phyloP scores from a whole-genome alignment of 1,140 invertebrate genomes.

The Leptonema lineaticorne region DNA sequence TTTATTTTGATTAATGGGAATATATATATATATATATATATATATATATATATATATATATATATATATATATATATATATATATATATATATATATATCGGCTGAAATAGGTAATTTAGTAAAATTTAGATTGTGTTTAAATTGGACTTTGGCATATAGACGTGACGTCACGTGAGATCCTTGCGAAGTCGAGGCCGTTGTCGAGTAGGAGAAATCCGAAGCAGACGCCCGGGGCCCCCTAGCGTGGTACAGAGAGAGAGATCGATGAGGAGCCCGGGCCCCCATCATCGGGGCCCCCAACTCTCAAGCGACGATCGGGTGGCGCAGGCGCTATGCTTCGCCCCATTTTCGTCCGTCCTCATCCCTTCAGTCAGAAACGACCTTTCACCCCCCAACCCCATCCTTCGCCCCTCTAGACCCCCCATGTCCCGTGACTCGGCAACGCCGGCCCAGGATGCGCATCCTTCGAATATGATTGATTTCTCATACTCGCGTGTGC shows the following conservation, averaged over 20 bases:
- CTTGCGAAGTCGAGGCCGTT: background rate
- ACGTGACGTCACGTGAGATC: background rate
- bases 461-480: slow-evolving; percentile 27
- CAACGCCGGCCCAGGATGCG: slow-evolving; percentile 1
- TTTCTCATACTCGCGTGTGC: slow-evolving; percentile 17
- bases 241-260: background rate
- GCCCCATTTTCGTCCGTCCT: background rate
- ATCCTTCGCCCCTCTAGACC: too few relatives aligned
- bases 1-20: too few relatives aligned
- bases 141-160: background rate
- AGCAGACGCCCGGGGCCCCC: background rate
- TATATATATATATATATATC: too few relatives aligned
- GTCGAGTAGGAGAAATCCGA: background rate
- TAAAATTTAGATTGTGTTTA: too few relatives aligned
- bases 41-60: too few relatives aligned
- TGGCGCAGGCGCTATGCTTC: background rate
- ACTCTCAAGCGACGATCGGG: too few relatives aligned
- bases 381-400: too few relatives aligned
- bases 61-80: too few relatives aligned
- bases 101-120: too few relatives aligned
- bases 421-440: too few relatives aligned
- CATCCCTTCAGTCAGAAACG: too few relatives aligned
- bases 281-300: slow-evolving; percentile 6
- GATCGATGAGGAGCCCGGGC: slow-evolving; percentile 26
- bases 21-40: too few relatives aligned